Evolutionary conservation across 2,888 invertebrate species (phyloP), one percentile per base, ranked within the genome.

Genomic region (Ellobium chinense): DNA sequence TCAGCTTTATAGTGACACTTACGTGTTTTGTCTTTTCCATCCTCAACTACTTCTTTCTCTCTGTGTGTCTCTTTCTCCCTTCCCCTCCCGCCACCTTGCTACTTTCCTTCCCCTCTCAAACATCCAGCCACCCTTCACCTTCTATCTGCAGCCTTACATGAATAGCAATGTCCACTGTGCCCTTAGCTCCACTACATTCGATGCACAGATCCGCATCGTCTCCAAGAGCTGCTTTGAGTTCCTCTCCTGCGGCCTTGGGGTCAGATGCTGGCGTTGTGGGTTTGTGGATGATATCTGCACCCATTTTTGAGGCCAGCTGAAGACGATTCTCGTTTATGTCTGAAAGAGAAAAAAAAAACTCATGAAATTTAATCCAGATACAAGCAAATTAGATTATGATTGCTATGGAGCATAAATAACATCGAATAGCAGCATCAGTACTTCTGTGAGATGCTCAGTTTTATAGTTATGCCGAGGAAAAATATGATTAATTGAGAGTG

Each of bases 111-210:
- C n/a, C n/a, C n/a, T n/a, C n/a, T n/a, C n/a, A n/a, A n/a, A n/a
- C n/a, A n/a, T n/a, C n/a, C n/a, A n/a, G n/a, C n/a, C n/a, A n/a
- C n/a, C n/a, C n/a, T n/a, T n/a, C n/a, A n/a, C n/a, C n/a, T n/a
- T n/a, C n/a, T n/a, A n/a, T n/a, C n/a, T n/a, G n/a, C n/a, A 60
- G 7, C 12, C 63, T 56, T 66, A 80, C 80, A 74, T 80, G 80
- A 24, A 80, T 80, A 27, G 80, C 73, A 21, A 54, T 60, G 54
- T 80, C 74, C 58, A 80, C 80, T 3, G 56, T 66, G 24, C 80
- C 80, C 27, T 36, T 34, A 3, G 66, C 80, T 7, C 80, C 80
- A 60, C 80, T 80, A 31, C 80, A 80, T 60, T 80, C 80, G 0
- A 80, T 65, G 27, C 56, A 66, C 31, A 80, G 72, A 37, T 80